Percentiles rank a stretch among this genome's conserved stretches.
Conservation (phyloP, 2,113 vertebrate species). For the Lagopus leucura region DNA sequence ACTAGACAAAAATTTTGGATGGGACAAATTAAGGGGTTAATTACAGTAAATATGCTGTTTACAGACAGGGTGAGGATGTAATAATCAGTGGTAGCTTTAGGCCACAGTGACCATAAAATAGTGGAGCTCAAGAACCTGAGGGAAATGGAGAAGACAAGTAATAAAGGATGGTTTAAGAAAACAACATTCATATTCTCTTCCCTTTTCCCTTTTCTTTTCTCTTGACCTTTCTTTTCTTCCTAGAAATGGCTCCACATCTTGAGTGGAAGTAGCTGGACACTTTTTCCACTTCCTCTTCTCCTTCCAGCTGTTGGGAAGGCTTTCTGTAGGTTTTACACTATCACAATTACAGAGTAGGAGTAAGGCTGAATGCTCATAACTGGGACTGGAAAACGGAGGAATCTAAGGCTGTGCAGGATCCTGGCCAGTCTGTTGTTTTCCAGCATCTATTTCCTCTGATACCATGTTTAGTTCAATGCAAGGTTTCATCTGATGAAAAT, state of each 20-base stretch:
- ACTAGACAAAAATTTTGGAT: neutral
- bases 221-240: no score
- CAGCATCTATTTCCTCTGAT: neutral
- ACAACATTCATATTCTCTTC: neutral
- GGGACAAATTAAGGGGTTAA: neutral
- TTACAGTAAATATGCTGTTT: neutral
- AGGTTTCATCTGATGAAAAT: neutral
- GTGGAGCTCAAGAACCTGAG: neutral
- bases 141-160: neutral
- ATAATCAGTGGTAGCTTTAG: neutral
- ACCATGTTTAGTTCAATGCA: slow-evolving; percentile 11
- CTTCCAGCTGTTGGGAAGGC: neutral
- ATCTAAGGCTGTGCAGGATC: neutral
- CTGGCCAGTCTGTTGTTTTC: neutral
- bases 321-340: neutral
- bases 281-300: neutral
- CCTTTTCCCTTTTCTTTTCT: neutral
- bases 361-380: neutral
- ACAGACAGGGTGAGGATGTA: neutral
- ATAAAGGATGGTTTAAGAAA: neutral
- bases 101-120: neutral
- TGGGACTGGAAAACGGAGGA: neutral
- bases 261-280: neutral
- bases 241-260: neutral
- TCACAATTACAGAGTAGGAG: neutral